Percentiles rank a stretch among this genome's conserved stretches.
Evolutionary conservation across 2,797 vertebrate species (phyloP).

Genomic region (Pangasius sanitwongsei): DNA sequence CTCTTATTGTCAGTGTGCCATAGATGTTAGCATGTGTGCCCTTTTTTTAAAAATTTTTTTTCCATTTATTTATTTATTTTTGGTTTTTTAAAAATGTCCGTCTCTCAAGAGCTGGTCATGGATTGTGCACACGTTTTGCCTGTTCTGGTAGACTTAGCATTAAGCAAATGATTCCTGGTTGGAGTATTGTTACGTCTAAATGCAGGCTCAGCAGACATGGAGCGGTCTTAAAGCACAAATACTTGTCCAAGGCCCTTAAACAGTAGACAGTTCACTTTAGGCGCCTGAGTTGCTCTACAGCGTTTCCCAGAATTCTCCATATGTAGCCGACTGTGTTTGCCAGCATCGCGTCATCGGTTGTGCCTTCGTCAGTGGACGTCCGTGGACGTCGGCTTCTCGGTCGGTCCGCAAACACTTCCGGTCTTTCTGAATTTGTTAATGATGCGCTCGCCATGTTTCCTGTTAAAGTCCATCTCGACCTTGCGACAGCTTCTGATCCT

Average conservation of each 20-base stretch:
- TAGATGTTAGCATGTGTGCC: neutral
- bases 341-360: too few relatives aligned
- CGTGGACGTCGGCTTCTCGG: too few relatives aligned
- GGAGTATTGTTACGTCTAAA: neutral
- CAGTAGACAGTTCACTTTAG: neutral
- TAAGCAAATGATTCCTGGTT: slow-evolving; percentile 21
- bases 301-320: too few relatives aligned
- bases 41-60: too few relatives aligned
- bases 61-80: too few relatives aligned
- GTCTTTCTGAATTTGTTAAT: too few relatives aligned
- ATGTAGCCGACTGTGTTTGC: too few relatives aligned
- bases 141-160: slow-evolving; percentile 14
- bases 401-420: too few relatives aligned
- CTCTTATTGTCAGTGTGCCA: neutral
- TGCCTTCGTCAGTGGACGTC: too few relatives aligned
- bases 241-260: neutral
- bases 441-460: too few relatives aligned
- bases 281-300: neutral
- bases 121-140: slow-evolving; percentile 8
- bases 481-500: too few relatives aligned
- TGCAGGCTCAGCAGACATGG: neutral
- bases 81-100: neutral
- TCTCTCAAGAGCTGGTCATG: neutral
- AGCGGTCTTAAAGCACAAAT: slow-evolving; percentile 34
- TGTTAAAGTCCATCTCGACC: too few relatives aligned